Conservation (phyloP, 2,888 invertebrate species). For the Busseola fusca region DNA sequence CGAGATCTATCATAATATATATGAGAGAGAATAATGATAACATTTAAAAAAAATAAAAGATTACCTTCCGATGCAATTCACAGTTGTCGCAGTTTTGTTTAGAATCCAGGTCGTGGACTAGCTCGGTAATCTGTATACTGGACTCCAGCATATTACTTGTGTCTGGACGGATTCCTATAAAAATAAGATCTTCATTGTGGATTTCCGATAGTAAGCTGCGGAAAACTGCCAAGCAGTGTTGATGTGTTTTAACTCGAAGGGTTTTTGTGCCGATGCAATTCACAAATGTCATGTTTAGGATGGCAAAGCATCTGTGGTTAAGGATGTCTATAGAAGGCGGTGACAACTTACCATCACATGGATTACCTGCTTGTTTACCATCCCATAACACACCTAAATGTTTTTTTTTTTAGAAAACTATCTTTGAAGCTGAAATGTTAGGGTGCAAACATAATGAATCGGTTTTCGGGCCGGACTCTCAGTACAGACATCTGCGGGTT, state of each 20-base stretch:
- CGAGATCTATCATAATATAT: background rate
- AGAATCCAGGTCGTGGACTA: constrained; percentile 74
- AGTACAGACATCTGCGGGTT: no score
- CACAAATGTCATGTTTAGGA: background rate
- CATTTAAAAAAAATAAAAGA: background rate
- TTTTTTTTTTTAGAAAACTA: no score
- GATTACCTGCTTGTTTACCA: background rate
- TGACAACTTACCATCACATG: background rate
- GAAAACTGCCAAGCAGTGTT: background rate
- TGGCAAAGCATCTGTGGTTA: background rate
- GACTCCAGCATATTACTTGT: constrained; percentile 77
- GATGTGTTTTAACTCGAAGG: background rate
- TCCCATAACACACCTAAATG: background rate
- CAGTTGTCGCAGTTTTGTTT: constrained; percentile 77
- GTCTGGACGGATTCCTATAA: constrained; percentile 71
- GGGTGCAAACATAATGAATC: no score
- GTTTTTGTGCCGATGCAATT: background rate
- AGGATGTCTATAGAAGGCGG: no score
- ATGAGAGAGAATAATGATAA: background rate
- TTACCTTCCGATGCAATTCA: constrained; percentile 79
- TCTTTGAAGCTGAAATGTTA: no score
- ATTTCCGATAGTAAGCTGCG: background rate
- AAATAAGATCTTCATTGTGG: background rate
- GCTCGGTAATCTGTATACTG: constrained; percentile 77
- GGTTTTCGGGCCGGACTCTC: no score